phyloP scores from a whole-genome alignment of 2,888 invertebrate genomes.

The Eupithecia centaureata region DNA sequence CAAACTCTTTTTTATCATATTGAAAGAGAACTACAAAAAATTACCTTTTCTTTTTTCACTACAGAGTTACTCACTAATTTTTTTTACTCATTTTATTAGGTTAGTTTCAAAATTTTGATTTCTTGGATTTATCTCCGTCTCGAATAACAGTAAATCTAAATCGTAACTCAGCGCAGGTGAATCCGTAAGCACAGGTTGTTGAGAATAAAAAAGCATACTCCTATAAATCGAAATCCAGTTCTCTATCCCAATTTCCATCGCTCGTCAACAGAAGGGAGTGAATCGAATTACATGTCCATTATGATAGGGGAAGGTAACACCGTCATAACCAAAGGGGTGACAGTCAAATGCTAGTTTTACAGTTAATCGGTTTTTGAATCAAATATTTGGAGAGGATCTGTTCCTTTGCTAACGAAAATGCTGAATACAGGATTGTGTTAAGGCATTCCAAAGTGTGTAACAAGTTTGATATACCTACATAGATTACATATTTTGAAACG shows the following conservation, averaged over 20 bases:
- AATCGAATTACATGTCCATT: constrained; percentile 80
- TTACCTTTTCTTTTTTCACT: not conserved
- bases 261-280: constrained; percentile 68
- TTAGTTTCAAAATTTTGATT: too few species aligned
- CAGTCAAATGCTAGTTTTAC: constrained; percentile 53
- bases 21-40: not conserved
- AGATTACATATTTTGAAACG: too few species aligned
- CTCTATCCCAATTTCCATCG: constrained; percentile 44
- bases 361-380: constrained; percentile 7
- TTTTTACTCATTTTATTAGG: not conserved
- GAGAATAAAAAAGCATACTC: too few species aligned
- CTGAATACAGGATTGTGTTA: too few species aligned
- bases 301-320: constrained; percentile 76
- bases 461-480: too few species aligned
- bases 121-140: too few species aligned
- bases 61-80: not conserved
- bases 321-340: constrained; percentile 61
- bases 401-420: not conserved
- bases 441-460: too few species aligned
- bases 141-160: too few species aligned
- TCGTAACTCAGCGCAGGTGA: too few species aligned
- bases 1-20: not conserved
- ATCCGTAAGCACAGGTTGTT: too few species aligned
- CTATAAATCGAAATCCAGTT: constrained; percentile 29
- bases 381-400: not conserved